phyloP scores from a whole-genome alignment of 2,888 invertebrate species.

The Drosophila anceps region DNA sequence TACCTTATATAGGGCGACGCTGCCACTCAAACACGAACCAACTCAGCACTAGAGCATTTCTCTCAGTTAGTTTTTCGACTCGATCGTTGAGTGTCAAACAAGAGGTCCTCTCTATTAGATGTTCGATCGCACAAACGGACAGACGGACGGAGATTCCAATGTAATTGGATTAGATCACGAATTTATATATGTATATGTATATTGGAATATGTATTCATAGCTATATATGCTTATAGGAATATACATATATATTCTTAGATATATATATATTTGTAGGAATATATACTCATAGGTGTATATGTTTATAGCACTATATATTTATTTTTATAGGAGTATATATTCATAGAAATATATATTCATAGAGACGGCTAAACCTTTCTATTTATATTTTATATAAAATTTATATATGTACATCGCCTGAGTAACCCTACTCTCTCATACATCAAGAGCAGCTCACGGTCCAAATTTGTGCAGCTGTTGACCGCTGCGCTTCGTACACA shows the following conservation, averaged over 20 bases:
- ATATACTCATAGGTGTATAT: background rate
- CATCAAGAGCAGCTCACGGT: constrained; percentile 18
- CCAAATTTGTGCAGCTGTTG: constrained; percentile 16
- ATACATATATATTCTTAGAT: background rate
- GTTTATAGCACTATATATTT: background rate
- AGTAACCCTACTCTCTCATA: constrained; percentile 9
- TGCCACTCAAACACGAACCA: background rate
- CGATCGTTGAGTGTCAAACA: background rate
- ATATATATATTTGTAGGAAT: background rate
- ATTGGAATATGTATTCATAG: background rate
- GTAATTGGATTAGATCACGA: no score
- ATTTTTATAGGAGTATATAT: background rate
- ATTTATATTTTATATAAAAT: background rate
- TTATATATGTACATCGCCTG: background rate
- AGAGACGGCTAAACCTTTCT: no score
- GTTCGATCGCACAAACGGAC: background rate
- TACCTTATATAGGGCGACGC: background rate
- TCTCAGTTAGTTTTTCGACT: background rate
- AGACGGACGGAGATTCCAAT: no score
- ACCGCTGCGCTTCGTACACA: constrained; percentile 9
- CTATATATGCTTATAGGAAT: background rate
- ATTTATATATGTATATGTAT: background rate
- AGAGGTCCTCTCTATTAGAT: background rate
- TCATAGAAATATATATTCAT: background rate
- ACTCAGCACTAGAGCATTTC: background rate